Evolutionary conservation across 2,113 vertebrate species (phyloP), one percentile per base, ranked within the genome.

Genomic region (Synchiropus splendidus): DNA sequence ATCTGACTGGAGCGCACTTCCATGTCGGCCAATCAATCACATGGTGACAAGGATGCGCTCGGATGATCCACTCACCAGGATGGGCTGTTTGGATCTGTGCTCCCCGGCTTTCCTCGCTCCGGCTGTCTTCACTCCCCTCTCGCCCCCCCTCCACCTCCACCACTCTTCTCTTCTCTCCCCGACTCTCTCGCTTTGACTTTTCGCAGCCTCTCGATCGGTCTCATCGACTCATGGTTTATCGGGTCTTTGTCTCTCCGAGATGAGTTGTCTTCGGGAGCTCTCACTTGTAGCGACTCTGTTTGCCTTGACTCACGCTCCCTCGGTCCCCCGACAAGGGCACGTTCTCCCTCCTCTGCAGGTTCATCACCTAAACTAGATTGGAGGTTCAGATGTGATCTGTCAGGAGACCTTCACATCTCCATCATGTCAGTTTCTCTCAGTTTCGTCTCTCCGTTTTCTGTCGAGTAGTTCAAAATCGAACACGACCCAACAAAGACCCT

Each of bases 11-110:
- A 42, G 40, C 33, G 40, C 48, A 52, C 62, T 57, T 50, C 59
- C 62, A 48, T 45, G 6, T 39, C 8, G 13, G 56, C 56, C 47
- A 70, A 82, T 81, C 77, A 66, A 74, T 84, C 77, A 79, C 43
- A 37, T 9, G 18, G 52, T 46, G 36, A 48, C 54, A n/a, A 45
- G 48, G 72, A 50, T 54, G 50, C 37, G 41, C 36, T 53, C 58
- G 39, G 50, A 64, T 48, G 64, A 70, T 80, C 67, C 67, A 50
- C 66, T 71, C 61, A 14, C 44, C 45, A 14, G 18, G 44, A 72
- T 16, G 46, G 62, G 44, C 27, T 61, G 43, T 54, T 54, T 49
- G 47, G 51, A 68, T 45, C 51, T 64, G 46, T 10, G 17, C 56
- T 59, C 62, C 13, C 38, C 44, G 17, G 39, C 45, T 51, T 66